Evolutionary conservation across 2,888 invertebrate species (phyloP).

Genomic region (Lasioglossum figueresi): DNA sequence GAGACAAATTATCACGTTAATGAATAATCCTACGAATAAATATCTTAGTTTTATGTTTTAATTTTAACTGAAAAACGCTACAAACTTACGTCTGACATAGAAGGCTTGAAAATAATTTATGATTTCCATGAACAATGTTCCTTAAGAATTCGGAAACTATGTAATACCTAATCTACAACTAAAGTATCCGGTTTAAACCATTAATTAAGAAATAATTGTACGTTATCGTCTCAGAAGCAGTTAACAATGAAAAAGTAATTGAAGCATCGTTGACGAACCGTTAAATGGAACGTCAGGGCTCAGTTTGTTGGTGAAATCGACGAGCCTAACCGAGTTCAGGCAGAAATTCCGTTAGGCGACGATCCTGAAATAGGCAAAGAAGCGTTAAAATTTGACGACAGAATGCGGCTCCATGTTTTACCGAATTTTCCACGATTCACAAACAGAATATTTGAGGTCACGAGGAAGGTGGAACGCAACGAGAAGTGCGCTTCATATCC

Average conservation of each 20-base stretch:
- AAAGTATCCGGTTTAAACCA: no score
- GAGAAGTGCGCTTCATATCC: constrained; percentile 44
- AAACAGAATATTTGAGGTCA: constrained; percentile 49
- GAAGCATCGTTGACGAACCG: background rate
- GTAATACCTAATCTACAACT: no score
- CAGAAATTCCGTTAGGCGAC: background rate
- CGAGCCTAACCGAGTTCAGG: background rate
- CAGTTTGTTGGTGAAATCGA: background rate
- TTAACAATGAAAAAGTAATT: background rate
- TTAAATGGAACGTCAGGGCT: background rate
- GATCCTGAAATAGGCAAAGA: background rate
- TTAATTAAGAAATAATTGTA: no score
- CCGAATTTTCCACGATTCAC: constrained; percentile 43
- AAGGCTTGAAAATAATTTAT: no score
- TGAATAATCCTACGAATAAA: no score
- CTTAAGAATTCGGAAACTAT: no score
- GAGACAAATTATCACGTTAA: no score
- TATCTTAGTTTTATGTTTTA: no score
- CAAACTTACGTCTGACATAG: no score
- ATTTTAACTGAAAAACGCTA: no score
- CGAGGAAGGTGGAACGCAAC: constrained; percentile 18
- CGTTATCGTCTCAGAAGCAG: background rate
- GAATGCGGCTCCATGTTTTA: constrained; percentile 11
- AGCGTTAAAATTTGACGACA: constrained; percentile 15
- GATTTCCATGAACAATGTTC: no score